Percentiles rank a stretch among this genome's conserved stretches.
phyloP scores from a whole-genome alignment of 2,888 invertebrate species.

The Ceramica pisi region DNA sequence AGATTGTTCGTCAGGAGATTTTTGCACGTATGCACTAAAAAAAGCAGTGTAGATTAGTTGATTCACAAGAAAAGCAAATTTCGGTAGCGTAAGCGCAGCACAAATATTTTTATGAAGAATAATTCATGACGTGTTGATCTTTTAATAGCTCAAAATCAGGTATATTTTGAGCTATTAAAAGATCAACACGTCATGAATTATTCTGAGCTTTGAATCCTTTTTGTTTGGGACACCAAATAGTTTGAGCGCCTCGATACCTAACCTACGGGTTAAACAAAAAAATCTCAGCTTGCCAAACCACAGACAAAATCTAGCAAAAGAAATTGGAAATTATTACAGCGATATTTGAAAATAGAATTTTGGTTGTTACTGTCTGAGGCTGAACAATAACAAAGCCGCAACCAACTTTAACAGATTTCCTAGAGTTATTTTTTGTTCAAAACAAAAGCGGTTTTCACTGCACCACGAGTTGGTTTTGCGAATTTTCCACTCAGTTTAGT shows the following conservation, averaged over 20 bases:
- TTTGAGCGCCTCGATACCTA: background rate
- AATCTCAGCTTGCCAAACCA: background rate
- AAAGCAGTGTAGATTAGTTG: background rate
- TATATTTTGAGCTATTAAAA: too few relatives aligned
- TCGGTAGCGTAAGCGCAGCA: background rate
- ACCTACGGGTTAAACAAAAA: slow-evolving; percentile 18
- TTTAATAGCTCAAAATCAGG: slow-evolving; percentile 8
- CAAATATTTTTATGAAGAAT: background rate
- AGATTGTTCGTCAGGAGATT: slow-evolving; percentile 34
- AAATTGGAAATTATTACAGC: slow-evolving; percentile 1
- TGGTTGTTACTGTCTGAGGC: background rate
- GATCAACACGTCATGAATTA: too few relatives aligned
- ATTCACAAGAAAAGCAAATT: background rate
- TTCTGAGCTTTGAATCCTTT: slow-evolving; percentile 36
- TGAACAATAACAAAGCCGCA: slow-evolving; percentile 9
- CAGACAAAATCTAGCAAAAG: background rate
- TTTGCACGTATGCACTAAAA: slow-evolving; percentile 30
- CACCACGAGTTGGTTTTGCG: slow-evolving; percentile 47
- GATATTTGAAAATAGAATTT: slow-evolving; percentile 21
- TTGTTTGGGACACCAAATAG: slow-evolving; percentile 24
- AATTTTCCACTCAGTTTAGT: slow-evolving; percentile 63
- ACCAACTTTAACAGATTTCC: slow-evolving; percentile 15
- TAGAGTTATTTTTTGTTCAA: slow-evolving; percentile 25
- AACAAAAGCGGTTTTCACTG: slow-evolving; percentile 46
- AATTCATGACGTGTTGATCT: slow-evolving; percentile 6